Evolutionary conservation across 2,113 vertebrate species (phyloP), one percentile per base, ranked within the genome.

Genomic region (Climacteris rufus): DNA sequence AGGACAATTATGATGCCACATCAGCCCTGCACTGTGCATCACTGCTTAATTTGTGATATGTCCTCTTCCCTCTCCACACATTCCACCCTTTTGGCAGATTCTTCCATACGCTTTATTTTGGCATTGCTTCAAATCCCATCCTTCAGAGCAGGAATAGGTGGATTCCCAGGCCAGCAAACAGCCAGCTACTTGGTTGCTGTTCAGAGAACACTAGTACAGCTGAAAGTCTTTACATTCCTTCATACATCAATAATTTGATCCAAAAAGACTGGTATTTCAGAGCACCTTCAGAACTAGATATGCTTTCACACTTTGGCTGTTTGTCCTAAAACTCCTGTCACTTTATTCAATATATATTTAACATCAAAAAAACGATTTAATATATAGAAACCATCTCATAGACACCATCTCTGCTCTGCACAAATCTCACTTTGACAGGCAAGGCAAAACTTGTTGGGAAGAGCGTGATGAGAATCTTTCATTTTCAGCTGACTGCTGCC

Each of bases 1-100:
- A 42, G 54, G 53, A 4, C 2, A 10, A 11, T 12, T 11, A 11
- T 8, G 49, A 39, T 74, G 68, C 25, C 17, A 5, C 31, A 33
- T 4, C 59, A 37, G 66, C 50, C 12, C 50, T 3, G 31, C 13
- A 0, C 17, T 3, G 45, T 71, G 61, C 77, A n/a, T 50, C 0
- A 1, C 20, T 92, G 52, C 28, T 69, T 57, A 14, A 70, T 74
- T 54, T 15, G 5, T 20, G 15, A 1, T 16, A 20, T 16, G 20
- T 37, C 49, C 28, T 87, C 59, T 90, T 87, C 42, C 64, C 21
- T 44, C 52, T 28, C 31, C 33, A 11, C 24, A 20, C 3, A 0
- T 52, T 66, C 37, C 72, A 25, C 30, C 30, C 44, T 71, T 78
- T 49, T 0, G 1, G 40, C 52, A 71, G 65, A 60, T 64, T 84